These are phyloP conservation scores for Microcebus ravelobensis DNA, from an alignment of 2,113 vertebrate species.

Conservation along the genomic window DNA sequence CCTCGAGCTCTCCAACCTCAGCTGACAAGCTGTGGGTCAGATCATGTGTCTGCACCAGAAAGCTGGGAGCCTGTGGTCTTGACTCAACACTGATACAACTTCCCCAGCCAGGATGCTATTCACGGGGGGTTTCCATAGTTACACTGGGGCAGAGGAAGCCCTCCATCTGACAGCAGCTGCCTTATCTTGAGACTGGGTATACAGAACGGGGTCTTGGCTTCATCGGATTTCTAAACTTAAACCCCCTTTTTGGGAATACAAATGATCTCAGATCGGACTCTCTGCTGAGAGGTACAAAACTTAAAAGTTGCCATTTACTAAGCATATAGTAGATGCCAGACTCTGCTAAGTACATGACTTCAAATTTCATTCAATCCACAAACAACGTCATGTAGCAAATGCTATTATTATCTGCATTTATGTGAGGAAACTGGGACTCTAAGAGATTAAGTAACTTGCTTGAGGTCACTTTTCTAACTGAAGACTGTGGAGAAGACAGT, in stretches of 20 bases:
- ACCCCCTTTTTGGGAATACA: slow-evolving; percentile 17
- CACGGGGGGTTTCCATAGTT: slow-evolving; percentile 20
- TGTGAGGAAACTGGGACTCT: slow-evolving; percentile 4
- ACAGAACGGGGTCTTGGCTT: neutral
- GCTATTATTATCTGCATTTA: slow-evolving; percentile 9
- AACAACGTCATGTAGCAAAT: neutral
- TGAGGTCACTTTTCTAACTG: slow-evolving; percentile 27
- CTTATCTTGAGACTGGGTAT: neutral
- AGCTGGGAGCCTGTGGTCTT: slow-evolving; percentile 68
- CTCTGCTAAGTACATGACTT: slow-evolving; percentile 41
- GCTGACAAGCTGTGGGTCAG: slow-evolving; percentile 1
- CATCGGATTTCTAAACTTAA: slow-evolving; percentile 59
- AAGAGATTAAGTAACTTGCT: neutral
- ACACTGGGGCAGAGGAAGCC: neutral
- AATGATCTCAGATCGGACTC: slow-evolving; percentile 47
- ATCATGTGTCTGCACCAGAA: slow-evolving; percentile 47
- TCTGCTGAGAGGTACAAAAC: slow-evolving; percentile 22
- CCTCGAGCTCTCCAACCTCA: slow-evolving; percentile 17
- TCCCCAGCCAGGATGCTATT: slow-evolving; percentile 56
- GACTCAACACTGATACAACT: slow-evolving; percentile 73
- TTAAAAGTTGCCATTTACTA: slow-evolving; percentile 43
- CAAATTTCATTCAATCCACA: slow-evolving; percentile 57
- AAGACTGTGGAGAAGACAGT: neutral
- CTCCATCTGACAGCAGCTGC: slow-evolving; percentile 18
- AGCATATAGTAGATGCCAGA: slow-evolving; percentile 32